phyloP scores from a whole-genome alignment of 2,888 invertebrate genomes.

The Gortyna flavago region DNA sequence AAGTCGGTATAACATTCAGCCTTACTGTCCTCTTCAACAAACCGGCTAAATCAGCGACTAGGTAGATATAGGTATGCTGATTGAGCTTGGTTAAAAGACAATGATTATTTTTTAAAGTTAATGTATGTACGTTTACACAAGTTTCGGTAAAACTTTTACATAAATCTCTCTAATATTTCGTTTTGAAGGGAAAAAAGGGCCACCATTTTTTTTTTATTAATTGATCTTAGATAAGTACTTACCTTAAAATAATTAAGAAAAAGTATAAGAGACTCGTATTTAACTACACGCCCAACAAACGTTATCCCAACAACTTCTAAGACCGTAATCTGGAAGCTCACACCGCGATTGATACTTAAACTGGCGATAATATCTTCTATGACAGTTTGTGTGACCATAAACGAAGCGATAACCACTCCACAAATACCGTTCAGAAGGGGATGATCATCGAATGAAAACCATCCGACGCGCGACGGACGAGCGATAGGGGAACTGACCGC shows the following conservation, averaged over 20 bases:
- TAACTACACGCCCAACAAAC: constrained; percentile 11
- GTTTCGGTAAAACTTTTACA: background rate
- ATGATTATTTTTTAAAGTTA: background rate
- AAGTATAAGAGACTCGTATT: background rate
- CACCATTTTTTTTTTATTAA: too few species aligned
- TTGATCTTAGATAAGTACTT: background rate
- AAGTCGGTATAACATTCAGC: background rate
- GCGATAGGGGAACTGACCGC: constrained; percentile 19
- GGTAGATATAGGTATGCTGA: too few species aligned
- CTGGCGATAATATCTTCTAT: constrained; percentile 65
- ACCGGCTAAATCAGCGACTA: background rate
- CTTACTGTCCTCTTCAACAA: background rate
- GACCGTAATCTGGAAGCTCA: constrained; percentile 59
- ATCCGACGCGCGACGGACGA: constrained; percentile 19
- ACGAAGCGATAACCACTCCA: constrained; percentile 66
- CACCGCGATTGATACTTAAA: constrained; percentile 67
- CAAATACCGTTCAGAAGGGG: constrained; percentile 56
- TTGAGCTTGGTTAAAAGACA: background rate
- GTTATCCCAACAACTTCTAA: constrained; percentile 33
- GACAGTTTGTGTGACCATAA: constrained; percentile 66
- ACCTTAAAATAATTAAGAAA: background rate
- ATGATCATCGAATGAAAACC: constrained; percentile 51
- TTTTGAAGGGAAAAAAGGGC: background rate
- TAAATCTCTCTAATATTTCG: background rate
- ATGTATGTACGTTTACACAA: background rate